Base-by-base conservation (phyloP, 2,113 vertebrate species). In the Hylia prasina region DNA sequence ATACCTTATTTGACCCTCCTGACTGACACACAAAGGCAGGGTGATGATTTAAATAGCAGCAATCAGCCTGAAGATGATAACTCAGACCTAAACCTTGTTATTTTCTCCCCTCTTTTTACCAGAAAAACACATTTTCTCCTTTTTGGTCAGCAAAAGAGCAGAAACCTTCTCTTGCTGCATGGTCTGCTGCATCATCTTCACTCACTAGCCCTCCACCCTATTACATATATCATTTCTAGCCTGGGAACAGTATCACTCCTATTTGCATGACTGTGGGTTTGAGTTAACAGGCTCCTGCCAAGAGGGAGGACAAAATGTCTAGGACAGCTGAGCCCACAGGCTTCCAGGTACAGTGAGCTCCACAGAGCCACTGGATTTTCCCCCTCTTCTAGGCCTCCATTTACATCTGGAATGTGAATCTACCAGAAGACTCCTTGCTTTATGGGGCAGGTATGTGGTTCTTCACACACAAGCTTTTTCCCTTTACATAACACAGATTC, bases 171-270 rank as follows among this genome's bases (percentile, higher is more conserved):
- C 35, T 22, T 82, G 12, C 24, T 57, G 30, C 47, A 40, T 51
- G 11, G 40, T 53, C 11, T 63, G 24, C n/a, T n/a, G n/a, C n/a
- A 60, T 25, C 42, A 75, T 15, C 19, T 47, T 79, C 24, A 65
- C 17, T 53, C 37, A 77, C 6, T 40, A 86, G 30, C 27, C 22
- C 28, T 64, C 15, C 35, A 64, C 16, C 1, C 20, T 61, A 16
- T 31, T 10, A 61, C 0, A 0, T 12, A 3, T 13, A 6, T 21
- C 0, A 47, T 68, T 56, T 73, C 40, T 73, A 83, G n/a, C 28
- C 40, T 69, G 71, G 31, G 72, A 80, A 44, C 5, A 69, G 39
- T 21, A 51, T n/a, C 35, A 15, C 10, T 10, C 12, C 24, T 72
- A 21, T 53, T 83, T 64, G 27, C 7, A 3, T 24, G 35, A 31